Evolutionary conservation across 2,797 vertebrate genomes (phyloP), one percentile per base, ranked within the genome.

Genomic region (Cryptoblepharus egeriae): DNA sequence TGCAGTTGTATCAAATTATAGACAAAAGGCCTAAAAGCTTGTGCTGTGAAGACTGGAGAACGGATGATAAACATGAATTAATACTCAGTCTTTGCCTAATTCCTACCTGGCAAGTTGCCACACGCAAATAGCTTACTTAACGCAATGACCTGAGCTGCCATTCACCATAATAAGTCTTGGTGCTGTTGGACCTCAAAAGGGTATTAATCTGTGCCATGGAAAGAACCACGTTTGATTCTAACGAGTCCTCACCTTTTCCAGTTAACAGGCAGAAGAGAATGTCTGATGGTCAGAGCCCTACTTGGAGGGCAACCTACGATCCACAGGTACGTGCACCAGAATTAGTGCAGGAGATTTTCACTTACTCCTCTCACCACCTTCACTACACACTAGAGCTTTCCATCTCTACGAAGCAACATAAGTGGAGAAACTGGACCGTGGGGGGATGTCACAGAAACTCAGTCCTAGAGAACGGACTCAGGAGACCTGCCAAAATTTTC

Each of bases 51-150:
- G 35, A 49, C 0, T 69, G 37, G 68, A 39, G 52, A 11, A 42
- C 26, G 67, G 49, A 81, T 42, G 45, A 75, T 35, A 42, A 81
- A 42, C 49, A 57, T 42, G 60, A 42, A 77, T 71, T 81, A 58
- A 70, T 22, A 76, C 1, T 35, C 69, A 70, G 70, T 3, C 37
- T 81, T 49, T n/a, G 83, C 45, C 64, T 81, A 75, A 74, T 80
- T 30, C 75, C 80, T 57, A 58, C 70, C 57, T 65, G 65, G 4
- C 42, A 79, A 77, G 32, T 32, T 86, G 81, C 87, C 60, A 4
- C 82, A 89, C 55, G 24, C 1, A 69, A 20, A 11, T n/a, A 82
- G 35, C 49, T 52, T 67, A 1, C n/a, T 71, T 58, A 63, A 84
- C 69, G 1, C 9, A 16, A 78, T 76, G 57, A 49, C 67, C 20